Evolutionary conservation across 2,888 invertebrate genomes (phyloP), one percentile per base, ranked within the genome.

Genomic region (Arctia plantaginis): DNA sequence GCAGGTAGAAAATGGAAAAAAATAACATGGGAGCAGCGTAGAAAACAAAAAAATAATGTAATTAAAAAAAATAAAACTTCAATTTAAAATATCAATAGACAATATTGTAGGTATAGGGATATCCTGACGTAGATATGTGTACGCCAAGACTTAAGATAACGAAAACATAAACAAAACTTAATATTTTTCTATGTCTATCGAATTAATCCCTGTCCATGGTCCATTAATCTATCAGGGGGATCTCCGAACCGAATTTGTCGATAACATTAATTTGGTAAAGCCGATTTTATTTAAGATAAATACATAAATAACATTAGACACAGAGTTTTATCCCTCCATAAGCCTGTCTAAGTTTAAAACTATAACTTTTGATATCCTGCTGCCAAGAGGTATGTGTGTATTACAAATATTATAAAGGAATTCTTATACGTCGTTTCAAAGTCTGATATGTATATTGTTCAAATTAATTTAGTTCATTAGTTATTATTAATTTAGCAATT

Each of bases 261-360:
- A 82, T 80, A 77, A 72, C 82, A 86, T 84, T 82, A 84, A 85
- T 82, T 77, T 59, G 65, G 74, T 69, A 35, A 62, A 67, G 66
- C 73, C 67, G 78, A 81, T 82, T 78, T 66, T 44, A 72, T 77
- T 77, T 27, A 65, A 68, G 80, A 84, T 82, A 72, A 76, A 71
- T 65, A 59, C 30, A 71, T 8, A 71, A 77, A 80, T 70, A 72
- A 72, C 33, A 69, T 69, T 65, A 65, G 33, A 69, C 20, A 64
- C 68, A 44, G 47, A 59, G 18, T 47, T 59, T n/a, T 67, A 33
- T 51, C 23, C 23, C 51, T 51, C n/a, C n/a, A n/a, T n/a, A n/a
- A n/a, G n/a, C n/a, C n/a, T n/a, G 23, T 51, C 51, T 51, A 51
- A 51, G 23, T 23, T 23, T 51, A 8, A 51, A 51, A 23, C 1